These are phyloP conservation scores for Coturnix japonica DNA, from an alignment of 2,113 vertebrate genomes.

Conservation along the genomic window DNA sequence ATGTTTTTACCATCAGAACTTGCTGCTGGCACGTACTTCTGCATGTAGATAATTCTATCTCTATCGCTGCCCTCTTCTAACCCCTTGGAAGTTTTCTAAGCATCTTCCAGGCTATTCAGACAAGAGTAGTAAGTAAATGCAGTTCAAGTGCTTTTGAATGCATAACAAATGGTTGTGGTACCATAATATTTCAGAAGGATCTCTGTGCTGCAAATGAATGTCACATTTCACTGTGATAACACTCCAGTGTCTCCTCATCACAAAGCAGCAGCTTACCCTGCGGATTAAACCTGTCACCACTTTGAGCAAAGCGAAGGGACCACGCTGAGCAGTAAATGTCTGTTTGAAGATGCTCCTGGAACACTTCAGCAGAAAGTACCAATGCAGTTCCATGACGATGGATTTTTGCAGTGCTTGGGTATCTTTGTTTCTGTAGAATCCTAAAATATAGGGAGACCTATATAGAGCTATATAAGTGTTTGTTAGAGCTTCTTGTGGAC, in stretches of 20 bases:
- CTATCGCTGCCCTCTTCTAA: not conserved
- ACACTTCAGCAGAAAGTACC: not conserved
- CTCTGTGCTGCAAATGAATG: not conserved
- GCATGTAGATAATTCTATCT: fast-evolving
- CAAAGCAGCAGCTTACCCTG: not conserved
- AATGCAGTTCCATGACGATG: not conserved
- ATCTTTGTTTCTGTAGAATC: not conserved
- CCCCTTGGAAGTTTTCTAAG: fast-evolving
- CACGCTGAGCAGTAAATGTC: not conserved
- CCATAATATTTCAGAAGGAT: not conserved
- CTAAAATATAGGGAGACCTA: not conserved
- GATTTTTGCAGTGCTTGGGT: not conserved
- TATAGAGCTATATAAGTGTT: not conserved
- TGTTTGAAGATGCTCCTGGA: not conserved
- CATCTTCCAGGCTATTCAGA: not conserved
- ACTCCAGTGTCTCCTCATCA: not conserved
- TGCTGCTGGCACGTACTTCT: fast-evolving
- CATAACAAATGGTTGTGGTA: not conserved
- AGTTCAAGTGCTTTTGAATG: not conserved
- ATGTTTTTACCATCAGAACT: not conserved
- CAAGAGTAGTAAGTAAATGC: not conserved
- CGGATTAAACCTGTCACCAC: not conserved
- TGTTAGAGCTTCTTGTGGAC: not conserved
- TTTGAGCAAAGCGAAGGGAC: not conserved
- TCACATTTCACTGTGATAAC: not conserved